phyloP scores from a whole-genome alignment of 1,140 invertebrate species.

The Drosophila serrata region DNA sequence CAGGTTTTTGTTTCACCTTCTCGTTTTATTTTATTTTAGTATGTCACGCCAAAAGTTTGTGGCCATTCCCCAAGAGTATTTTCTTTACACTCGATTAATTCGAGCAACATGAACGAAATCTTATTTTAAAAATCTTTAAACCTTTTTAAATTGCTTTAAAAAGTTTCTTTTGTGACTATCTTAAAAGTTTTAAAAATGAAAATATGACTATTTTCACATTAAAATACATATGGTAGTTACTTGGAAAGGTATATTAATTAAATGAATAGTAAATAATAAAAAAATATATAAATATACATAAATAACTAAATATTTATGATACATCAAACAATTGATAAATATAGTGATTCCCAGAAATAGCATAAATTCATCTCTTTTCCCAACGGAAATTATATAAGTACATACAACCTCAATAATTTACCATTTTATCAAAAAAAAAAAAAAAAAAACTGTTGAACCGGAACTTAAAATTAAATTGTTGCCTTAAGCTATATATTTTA shows the following conservation, averaged over 20 bases:
- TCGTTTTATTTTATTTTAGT: slow-evolving; percentile 20
- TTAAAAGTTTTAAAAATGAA: too few species aligned
- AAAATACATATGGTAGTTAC: too few species aligned
- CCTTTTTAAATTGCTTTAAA: too few species aligned
- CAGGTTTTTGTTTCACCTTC: slow-evolving; percentile 55
- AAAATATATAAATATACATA: not conserved
- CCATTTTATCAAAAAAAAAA: too few species aligned
- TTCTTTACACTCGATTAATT: not conserved
- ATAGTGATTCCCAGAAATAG: not conserved
- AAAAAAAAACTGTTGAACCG: not conserved
- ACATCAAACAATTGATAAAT: not conserved
- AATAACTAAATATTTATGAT: not conserved
- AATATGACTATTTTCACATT: too few species aligned
- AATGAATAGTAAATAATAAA: not conserved
- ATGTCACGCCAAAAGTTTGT: slow-evolving; percentile 30
- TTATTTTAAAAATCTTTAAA: not conserved
- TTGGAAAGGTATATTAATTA: too few species aligned
- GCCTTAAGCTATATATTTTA: not conserved
- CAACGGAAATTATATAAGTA: not conserved
- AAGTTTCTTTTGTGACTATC: too few species aligned
- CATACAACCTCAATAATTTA: too few species aligned
- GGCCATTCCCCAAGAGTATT: slow-evolving; percentile 13
- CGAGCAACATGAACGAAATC: not conserved
- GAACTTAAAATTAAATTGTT: not conserved
- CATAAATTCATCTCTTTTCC: not conserved